Evolutionary conservation across 2,888 invertebrate species (phyloP), one percentile per base, ranked within the genome.

Genomic region (Diarsia dahlii): DNA sequence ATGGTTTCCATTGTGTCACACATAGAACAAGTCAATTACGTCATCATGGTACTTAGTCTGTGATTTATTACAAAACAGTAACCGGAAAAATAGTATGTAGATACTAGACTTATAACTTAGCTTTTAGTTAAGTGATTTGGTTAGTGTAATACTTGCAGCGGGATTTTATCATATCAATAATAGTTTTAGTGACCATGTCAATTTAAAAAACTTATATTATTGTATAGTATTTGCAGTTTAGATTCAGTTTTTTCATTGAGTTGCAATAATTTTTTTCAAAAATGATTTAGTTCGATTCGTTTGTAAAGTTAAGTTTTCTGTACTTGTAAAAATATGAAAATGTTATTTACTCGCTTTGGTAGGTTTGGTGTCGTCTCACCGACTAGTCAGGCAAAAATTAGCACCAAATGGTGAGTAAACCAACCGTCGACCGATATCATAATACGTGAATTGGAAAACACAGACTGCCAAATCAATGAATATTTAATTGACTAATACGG

Each of bases 21-120:
- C 54, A 63, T 77, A 69, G 63, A 67, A 48, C 48, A n/a, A n/a
- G 70, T 66, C 39, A 66, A 75, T 73, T 60, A 86, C 76, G 81
- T 84, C 78, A 85, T 74, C 13, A 48, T 1, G 28, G 4, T 62
- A 34, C 12, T 54, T 50, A 34, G n/a, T 45, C 39, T 46, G 13
- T 39, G 48, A 62, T 70, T 67, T 63, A 15, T 5, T 28, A 60
- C 28, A 23, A 58, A 74, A 69, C 39, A 13, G 46, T 54, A 45
- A 65, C 20, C 6, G 39, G 28, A 76, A 70, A 69, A 76, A 45
- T 28, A n/a, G 13, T n/a, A n/a, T 13, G n/a, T n/a, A 5, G 4
- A 9, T 54, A 12, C 4, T 54, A n/a, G 54, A 12, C 12, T 23
- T n/a, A n/a, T 10, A 52, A 18, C 50, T 50, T 50, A 50, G 18